phyloP scores from a whole-genome alignment of 2,888 invertebrate genomes.

The Crocallis elinguaria region DNA sequence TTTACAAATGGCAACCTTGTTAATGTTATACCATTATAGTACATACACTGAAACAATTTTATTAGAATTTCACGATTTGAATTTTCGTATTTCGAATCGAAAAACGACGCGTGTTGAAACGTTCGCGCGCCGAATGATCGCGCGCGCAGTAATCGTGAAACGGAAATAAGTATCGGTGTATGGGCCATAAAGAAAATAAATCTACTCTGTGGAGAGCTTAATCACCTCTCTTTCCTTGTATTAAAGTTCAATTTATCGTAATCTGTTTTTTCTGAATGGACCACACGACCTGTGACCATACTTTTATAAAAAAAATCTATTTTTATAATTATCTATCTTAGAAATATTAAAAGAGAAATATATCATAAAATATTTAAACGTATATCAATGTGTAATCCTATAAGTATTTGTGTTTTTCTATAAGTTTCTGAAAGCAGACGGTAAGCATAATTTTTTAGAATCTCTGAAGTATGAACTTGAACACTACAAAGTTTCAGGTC shows the following conservation, averaged over 20 bases:
- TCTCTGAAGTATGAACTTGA: too few relatives aligned
- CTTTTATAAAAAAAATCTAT: not conserved
- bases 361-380: too few relatives aligned
- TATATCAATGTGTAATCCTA: too few relatives aligned
- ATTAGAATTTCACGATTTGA: constrained; percentile 32
- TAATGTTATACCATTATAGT: constrained; percentile 53
- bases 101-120: constrained; percentile 53
- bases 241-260: constrained; percentile 10
- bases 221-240: not conserved
- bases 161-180: constrained; percentile 53
- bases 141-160: constrained; percentile 65
- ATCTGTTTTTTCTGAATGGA: not conserved
- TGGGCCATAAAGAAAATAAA: constrained; percentile 32
- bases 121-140: constrained; percentile 75
- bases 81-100: constrained; percentile 50
- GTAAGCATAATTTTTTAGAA: too few relatives aligned
- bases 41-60: constrained; percentile 43
- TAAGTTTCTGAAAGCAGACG: too few relatives aligned
- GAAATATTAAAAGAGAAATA: too few relatives aligned
- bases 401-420: too few relatives aligned
- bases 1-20: constrained; percentile 35
- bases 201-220: not conserved
- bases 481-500: too few relatives aligned
- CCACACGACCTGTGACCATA: not conserved
- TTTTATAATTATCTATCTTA: too few relatives aligned